phyloP scores from a whole-genome alignment of 2,797 vertebrate genomes.

The Serranus cabrilla region DNA sequence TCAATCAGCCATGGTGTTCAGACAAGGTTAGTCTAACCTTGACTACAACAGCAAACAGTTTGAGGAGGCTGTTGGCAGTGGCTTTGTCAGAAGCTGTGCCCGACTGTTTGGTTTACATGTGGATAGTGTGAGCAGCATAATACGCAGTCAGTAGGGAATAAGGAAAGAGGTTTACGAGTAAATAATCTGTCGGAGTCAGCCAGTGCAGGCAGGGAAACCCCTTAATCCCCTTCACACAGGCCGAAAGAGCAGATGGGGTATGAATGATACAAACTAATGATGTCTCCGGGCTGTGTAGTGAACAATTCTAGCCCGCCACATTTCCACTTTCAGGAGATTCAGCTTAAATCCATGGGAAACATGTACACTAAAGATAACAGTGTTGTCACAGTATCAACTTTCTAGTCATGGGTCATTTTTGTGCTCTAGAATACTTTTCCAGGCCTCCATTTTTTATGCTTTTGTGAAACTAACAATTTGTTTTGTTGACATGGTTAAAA shows the following conservation, averaged over 20 bases:
- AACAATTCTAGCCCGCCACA: conserved; percentile 11
- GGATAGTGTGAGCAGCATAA: conserved; percentile 34
- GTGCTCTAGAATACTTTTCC: conserved; percentile 11
- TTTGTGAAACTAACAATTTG: neutral
- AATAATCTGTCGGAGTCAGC: conserved; percentile 57
- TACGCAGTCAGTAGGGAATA: conserved; percentile 35
- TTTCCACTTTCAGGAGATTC: conserved; percentile 7
- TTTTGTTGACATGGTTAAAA: neutral
- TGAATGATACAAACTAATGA: conserved; percentile 47
- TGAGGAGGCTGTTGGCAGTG: neutral
- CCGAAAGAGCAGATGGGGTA: conserved; percentile 57
- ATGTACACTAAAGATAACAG: neutral
- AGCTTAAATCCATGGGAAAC: conserved; percentile 18
- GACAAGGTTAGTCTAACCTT: conserved; percentile 1
- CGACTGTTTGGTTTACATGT: conserved; percentile 11
- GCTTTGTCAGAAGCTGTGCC: neutral
- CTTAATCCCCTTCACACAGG: conserved; percentile 49
- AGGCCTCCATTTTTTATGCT: neutral
- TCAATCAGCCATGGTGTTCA: neutral
- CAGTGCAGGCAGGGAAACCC: conserved; percentile 23
- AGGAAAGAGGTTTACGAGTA: conserved; percentile 44
- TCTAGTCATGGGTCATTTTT: neutral
- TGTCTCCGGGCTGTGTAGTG: conserved; percentile 25
- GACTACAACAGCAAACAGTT: neutral
- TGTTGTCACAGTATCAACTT: conserved; percentile 7